Base-by-base conservation (phyloP, 2,888 invertebrate genomes). In the Hybos culiciformis region DNA sequence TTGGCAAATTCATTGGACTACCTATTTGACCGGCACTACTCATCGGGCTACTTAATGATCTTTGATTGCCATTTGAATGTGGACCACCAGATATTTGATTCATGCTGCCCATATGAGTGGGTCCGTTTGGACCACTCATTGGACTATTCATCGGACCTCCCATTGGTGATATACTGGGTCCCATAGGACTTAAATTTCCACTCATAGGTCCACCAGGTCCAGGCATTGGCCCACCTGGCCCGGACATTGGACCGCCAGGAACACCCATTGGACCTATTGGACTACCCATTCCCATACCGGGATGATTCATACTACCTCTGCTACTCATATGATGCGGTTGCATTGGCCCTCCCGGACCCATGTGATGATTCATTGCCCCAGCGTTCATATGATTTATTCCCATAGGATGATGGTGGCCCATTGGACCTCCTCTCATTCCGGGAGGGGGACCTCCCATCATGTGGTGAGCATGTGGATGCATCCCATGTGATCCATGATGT, bases 31-130 rank as follows among this genome's bases (percentile, higher is more conserved):
- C 69, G 41, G 72, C 70, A 47, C 71, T 69, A 51, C 75, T 75
- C 76, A 80, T 80, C n/a, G 80, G 79, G 54, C 79, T 79, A 23
- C 77, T 78, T 75, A 80, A 77, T 47, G 75, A 73, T 50, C 76
- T 72, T 47, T 61, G 63, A n/a, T n/a, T n/a, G 36, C 60, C 59
- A 48, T 64, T 66, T 2, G 74, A 73, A 1, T 69, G 71, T 8
- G 19, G 11, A 2, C 36, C 19, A 1, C 48, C 46, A 29, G 7
- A 20, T 69, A 71, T 70, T 45, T 71, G 73, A 45, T 76, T 75
- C 2, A 74, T 75, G 68, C 76, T 75, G 3, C 36, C 21, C 14
- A 21, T n/a, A 36, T 36, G 20, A 14, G 34, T 20, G 18, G 11
- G 18, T 19, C 20, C 8, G 11, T 19, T 19, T 36, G 29, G 29